phyloP scores from a whole-genome alignment of 2,113 vertebrate species.

The Ciconia maguari region DNA sequence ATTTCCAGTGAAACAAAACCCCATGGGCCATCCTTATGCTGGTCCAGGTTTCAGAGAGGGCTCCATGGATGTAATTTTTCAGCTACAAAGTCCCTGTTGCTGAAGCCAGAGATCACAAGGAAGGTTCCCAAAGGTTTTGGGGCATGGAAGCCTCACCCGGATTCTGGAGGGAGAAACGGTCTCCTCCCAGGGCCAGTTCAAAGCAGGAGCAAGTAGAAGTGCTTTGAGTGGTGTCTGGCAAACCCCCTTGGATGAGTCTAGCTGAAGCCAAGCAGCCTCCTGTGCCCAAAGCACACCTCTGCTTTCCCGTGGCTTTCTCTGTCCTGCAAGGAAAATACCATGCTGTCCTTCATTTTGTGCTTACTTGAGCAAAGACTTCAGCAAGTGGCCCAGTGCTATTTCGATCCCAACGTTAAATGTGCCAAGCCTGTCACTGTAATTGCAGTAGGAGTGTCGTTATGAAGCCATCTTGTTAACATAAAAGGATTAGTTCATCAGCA shows the following conservation, averaged over 20 bases:
- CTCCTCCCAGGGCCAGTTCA: accelerated
- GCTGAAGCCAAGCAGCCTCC: neutral
- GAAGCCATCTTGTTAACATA: neutral
- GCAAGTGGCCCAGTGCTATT: neutral
- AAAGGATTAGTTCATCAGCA: neutral
- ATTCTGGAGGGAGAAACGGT: accelerated
- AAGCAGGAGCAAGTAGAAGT: neutral
- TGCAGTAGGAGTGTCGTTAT: neutral
- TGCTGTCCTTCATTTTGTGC: accelerated
- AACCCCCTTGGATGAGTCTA: accelerated
- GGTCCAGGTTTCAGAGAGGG: neutral
- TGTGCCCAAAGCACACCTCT: accelerated
- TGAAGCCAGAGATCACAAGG: neutral
- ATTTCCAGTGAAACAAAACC: neutral
- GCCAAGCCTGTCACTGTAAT: neutral
- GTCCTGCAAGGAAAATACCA: neutral
- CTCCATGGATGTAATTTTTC: neutral
- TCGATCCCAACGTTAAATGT: accelerated
- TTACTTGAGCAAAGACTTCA: neutral
- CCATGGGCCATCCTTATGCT: neutral
- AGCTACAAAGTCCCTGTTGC: neutral
- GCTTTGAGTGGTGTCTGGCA: neutral
- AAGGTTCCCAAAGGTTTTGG: neutral
- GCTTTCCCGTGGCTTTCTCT: neutral
- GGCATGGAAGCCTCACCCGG: neutral